Conservation (phyloP, 2,113 vertebrate species). For the Indicator maculatus region DNA sequence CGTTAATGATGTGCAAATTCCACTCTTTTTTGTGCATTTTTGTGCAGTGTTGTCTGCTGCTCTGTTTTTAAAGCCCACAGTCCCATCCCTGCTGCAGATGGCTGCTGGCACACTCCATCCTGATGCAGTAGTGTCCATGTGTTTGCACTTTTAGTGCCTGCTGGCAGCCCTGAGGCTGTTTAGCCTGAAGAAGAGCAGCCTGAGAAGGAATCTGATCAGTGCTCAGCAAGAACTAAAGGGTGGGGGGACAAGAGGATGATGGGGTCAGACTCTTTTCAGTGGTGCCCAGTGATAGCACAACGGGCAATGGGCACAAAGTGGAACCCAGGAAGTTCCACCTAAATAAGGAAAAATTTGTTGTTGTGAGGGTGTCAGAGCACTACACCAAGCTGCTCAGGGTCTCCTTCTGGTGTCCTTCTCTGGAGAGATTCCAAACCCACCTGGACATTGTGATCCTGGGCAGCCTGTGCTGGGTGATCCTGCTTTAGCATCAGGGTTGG, state of each 20-base stretch:
- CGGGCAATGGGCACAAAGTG: background rate
- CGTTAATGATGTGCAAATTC: background rate
- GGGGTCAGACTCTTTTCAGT: background rate
- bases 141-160: background rate
- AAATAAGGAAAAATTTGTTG: background rate
- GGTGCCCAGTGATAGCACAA: background rate
- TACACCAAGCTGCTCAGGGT: background rate
- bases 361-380: background rate
- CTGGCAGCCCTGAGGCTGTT: background rate
- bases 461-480: background rate
- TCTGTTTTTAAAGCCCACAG: rapidly evolving
- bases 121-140: background rate
- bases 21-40: background rate
- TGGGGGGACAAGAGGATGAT: background rate
- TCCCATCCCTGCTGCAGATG: background rate
- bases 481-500: background rate
- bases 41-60: background rate
- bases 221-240: background rate
- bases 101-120: background rate
- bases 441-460: background rate
- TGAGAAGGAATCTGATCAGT: background rate
- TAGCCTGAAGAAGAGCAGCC: background rate
- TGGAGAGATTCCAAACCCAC: background rate
- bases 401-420: background rate
- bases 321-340: background rate